Evolutionary conservation across 2,113 vertebrate species (phyloP).

Genomic region (Brachyistius frenatus): DNA sequence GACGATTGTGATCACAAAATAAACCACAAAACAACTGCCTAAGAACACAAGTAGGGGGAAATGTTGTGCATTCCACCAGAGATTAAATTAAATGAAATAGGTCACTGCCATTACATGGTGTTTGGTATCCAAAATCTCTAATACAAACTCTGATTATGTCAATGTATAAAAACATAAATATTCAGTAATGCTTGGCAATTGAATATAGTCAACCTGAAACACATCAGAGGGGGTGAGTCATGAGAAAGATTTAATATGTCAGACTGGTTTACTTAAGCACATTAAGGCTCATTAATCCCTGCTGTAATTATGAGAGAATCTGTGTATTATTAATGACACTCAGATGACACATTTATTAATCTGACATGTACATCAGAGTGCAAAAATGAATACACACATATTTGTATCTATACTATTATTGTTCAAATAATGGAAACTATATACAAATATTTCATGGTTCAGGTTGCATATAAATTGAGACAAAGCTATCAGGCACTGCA

Average conservation of each 20-base stretch:
- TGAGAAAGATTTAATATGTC: slow-evolving; percentile 38
- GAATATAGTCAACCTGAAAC: slow-evolving; percentile 35
- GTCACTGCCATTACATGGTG: slow-evolving; percentile 38
- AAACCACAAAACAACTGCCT: neutral
- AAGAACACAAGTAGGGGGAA: neutral
- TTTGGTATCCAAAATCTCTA: slow-evolving; percentile 46
- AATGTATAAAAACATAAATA: slow-evolving; percentile 17
- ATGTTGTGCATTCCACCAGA: neutral
- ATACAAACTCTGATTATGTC: slow-evolving; percentile 42
- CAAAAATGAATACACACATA: neutral
- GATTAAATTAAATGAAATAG: slow-evolving; percentile 39
- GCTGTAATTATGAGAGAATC: slow-evolving; percentile 56
- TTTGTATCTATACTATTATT: neutral
- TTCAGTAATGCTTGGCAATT: slow-evolving; percentile 8
- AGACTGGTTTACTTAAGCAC: slow-evolving; percentile 37
- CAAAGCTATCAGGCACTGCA: neutral
- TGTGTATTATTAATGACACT: slow-evolving; percentile 38
- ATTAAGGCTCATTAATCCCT: slow-evolving; percentile 60
- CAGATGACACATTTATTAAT: slow-evolving; percentile 33
- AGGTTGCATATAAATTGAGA: neutral
- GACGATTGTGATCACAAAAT: slow-evolving; percentile 20
- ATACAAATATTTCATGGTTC: neutral
- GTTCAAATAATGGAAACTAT: neutral
- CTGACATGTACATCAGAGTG: slow-evolving; percentile 6
- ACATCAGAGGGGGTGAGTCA: slow-evolving; percentile 27